Percentiles rank a stretch among this genome's conserved stretches.
Conservation (phyloP, 2,888 invertebrate genomes). For the Yponomeuta malinellus region DNA sequence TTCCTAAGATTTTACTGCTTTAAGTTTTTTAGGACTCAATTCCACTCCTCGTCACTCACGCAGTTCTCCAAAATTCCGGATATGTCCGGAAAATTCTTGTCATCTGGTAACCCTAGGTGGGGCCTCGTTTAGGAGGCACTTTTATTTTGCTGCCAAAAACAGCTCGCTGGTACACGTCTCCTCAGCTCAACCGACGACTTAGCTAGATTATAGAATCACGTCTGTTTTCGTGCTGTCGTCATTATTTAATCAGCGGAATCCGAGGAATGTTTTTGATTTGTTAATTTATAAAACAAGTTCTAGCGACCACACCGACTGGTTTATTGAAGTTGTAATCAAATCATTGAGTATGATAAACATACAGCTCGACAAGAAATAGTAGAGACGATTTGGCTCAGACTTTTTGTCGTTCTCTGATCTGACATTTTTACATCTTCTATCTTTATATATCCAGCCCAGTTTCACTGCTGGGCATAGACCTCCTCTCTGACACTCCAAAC, state of each 20-base stretch:
- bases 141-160: conserved; percentile 49
- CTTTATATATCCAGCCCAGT: too few species aligned
- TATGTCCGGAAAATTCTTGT: too few species aligned
- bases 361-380: too few species aligned
- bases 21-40: too few species aligned
- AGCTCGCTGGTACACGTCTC: conserved; percentile 38
- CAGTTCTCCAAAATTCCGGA: too few species aligned
- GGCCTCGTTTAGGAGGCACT: conserved; percentile 63
- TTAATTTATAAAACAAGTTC: not conserved
- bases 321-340: not conserved
- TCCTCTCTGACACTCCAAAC: too few species aligned
- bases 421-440: too few species aligned
- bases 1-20: too few species aligned
- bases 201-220: not conserved
- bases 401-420: too few species aligned
- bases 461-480: too few species aligned
- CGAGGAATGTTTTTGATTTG: not conserved
- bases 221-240: not conserved
- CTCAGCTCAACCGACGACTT: not conserved
- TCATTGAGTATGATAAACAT: not conserved
- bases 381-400: too few species aligned
- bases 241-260: not conserved
- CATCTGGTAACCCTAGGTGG: conserved; percentile 28
- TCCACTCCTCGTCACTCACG: too few species aligned
- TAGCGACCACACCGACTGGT: not conserved